These are phyloP conservation scores for Psilopsiagon aurifrons DNA, from an alignment of 2,113 vertebrate species.

Conservation along the genomic window DNA sequence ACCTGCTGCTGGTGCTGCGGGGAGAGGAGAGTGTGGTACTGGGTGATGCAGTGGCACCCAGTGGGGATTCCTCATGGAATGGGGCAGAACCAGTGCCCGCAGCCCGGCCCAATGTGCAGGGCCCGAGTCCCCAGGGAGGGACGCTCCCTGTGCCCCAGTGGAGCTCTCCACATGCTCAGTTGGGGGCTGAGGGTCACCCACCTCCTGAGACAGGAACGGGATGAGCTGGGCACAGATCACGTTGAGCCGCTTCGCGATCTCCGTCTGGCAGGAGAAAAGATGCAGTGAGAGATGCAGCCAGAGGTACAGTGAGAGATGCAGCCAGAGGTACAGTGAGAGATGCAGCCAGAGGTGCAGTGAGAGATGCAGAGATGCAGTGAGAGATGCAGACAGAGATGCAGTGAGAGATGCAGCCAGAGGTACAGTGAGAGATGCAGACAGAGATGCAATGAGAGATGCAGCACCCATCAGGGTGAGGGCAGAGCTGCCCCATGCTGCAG, in stretches of 20 bases:
- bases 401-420: too few relatives aligned
- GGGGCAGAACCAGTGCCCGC: neutral
- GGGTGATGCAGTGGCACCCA: accelerated
- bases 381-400: too few relatives aligned
- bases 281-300: too few relatives aligned
- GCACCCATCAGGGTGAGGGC: neutral
- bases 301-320: neutral
- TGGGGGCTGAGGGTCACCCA: slow-evolving; percentile 33
- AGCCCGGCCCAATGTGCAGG: neutral
- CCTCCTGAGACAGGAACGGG: slow-evolving; percentile 95
- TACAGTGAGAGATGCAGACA: neutral
- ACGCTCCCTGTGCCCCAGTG: neutral
- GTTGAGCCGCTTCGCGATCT: slow-evolving; percentile 92
- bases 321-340: neutral
- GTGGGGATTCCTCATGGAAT: accelerated
- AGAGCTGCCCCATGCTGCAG: accelerated
- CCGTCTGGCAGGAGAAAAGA: slow-evolving; percentile 77
- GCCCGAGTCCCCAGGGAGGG: neutral
- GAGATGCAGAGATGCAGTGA: neutral
- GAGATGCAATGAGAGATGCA: neutral
- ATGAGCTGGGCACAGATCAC: slow-evolving; percentile 94
- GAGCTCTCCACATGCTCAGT: neutral
- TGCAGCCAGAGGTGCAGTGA: neutral
- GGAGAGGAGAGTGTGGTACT: neutral
- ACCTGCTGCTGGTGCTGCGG: slow-evolving; percentile 83